phyloP scores from a whole-genome alignment of 2,888 invertebrate genomes.

The Matsumyia berberina region DNA sequence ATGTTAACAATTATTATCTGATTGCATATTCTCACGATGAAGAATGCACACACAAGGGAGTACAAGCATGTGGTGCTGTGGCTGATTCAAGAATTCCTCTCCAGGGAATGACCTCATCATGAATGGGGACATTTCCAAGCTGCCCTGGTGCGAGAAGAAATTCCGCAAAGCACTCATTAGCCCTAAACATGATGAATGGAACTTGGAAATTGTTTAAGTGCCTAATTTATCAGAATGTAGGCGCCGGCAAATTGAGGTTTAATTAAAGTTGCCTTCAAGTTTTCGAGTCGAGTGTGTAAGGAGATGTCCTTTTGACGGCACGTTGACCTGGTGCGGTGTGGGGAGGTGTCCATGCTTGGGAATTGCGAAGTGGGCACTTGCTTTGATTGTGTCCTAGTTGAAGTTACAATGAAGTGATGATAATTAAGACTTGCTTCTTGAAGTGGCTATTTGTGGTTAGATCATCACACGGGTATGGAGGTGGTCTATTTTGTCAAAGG shows the following conservation, averaged over 20 bases:
- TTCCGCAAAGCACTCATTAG: background rate
- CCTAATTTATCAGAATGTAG: slow-evolving; percentile 10
- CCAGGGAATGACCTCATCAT: background rate
- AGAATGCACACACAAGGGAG: background rate
- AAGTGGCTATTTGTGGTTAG: no score
- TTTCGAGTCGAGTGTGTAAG: background rate
- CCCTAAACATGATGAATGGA: slow-evolving; percentile 3
- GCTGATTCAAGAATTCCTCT: background rate
- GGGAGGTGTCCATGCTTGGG: background rate
- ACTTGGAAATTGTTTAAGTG: slow-evolving; percentile 18
- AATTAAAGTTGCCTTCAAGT: background rate
- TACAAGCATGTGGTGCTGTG: background rate
- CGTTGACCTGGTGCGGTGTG: background rate
- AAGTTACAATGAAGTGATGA: no score
- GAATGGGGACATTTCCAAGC: background rate
- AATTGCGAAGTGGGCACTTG: no score
- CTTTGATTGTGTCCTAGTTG: no score
- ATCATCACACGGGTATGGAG: no score
- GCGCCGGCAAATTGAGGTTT: slow-evolving; percentile 16
- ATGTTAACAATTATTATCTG: slow-evolving; percentile 32
- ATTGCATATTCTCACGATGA: slow-evolving; percentile 23
- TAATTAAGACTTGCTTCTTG: no score
- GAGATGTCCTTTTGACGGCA: background rate
- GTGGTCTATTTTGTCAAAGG: no score
- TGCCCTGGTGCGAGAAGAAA: background rate